Evolutionary conservation across 2,888 invertebrate genomes (phyloP).

Genomic region (Tiphia femorata): DNA sequence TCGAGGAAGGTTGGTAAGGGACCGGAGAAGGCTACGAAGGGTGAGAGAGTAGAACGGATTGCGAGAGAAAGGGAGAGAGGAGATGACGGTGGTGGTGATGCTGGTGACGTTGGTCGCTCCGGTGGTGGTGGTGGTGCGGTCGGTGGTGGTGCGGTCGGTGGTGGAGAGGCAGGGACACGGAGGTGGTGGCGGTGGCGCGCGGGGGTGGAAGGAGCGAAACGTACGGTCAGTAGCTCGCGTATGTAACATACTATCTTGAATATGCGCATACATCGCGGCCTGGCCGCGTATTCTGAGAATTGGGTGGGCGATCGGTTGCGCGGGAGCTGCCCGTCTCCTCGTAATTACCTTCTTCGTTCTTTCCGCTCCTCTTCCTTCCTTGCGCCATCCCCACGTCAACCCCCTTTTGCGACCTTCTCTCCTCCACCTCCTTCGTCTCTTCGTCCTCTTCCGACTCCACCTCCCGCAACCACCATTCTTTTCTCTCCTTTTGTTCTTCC

Average conservation of each 20-base stretch:
- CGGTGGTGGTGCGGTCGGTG: no score
- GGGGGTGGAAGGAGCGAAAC: conserved; percentile 49
- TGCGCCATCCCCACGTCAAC: conserved; percentile 8
- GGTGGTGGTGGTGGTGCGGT: no score
- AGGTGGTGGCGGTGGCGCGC: conserved; percentile 13
- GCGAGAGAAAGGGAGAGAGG: conserved; percentile 11
- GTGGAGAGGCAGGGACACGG: conserved; percentile 4
- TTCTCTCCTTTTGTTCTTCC: conserved; percentile 5
- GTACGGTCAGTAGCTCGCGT: conserved; percentile 64
- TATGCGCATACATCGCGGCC: conserved; percentile 65
- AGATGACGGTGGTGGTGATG: no score
- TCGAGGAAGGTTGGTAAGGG: conserved; percentile 3
- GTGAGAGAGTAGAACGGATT: conserved; percentile 24
- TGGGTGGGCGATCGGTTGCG: conserved; percentile 61
- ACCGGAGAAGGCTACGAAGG: conserved; percentile 2
- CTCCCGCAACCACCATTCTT: not conserved
- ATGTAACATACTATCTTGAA: conserved; percentile 69
- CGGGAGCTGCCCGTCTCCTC: conserved; percentile 66
- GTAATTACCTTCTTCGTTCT: conserved; percentile 66
- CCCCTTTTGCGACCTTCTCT: conserved; percentile 51
- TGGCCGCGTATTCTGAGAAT: conserved; percentile 65
- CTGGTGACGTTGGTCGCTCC: no score
- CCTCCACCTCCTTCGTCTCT: not conserved
- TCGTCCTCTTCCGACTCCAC: conserved; percentile 1
- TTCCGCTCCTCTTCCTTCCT: conserved; percentile 29